These are phyloP conservation scores for Ectemnius continuus DNA, from an alignment of 2,888 invertebrate species.

Conservation along the genomic window DNA sequence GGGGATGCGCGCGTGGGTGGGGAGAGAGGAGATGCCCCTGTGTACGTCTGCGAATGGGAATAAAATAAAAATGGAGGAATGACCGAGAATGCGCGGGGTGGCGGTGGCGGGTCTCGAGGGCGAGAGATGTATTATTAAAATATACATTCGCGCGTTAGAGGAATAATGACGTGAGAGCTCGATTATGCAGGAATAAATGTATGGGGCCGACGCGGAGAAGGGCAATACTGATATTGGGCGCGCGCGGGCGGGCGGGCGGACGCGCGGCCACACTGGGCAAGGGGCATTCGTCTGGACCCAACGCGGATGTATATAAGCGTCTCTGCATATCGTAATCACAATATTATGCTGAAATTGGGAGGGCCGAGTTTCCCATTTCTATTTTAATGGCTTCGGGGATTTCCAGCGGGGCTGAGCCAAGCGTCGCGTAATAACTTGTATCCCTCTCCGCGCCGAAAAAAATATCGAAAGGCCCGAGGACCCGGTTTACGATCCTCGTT, in stretches of 20 bases:
- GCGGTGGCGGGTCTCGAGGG: constrained; percentile 6
- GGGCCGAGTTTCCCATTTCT: constrained; percentile 74
- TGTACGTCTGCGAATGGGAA: constrained; percentile 1
- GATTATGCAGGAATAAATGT: constrained; percentile 75
- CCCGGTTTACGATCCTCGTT: constrained; percentile 58
- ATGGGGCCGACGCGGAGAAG: constrained; percentile 64
- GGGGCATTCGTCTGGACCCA: constrained; percentile 64
- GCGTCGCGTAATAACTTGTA: constrained; percentile 67
- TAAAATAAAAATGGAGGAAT: constrained; percentile 31
- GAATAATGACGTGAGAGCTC: constrained; percentile 65
- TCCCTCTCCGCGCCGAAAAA: constrained; percentile 45
- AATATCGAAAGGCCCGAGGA: constrained; percentile 57
- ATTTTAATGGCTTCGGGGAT: constrained; percentile 76
- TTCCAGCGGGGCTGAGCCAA: constrained; percentile 66
- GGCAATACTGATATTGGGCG: constrained; percentile 67
- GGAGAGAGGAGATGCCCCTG: neutral
- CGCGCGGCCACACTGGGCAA: constrained; percentile 63
- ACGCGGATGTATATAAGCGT: constrained; percentile 57
- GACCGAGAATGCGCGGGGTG: too few relatives aligned
- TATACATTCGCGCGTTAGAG: constrained; percentile 64
- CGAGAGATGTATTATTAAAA: constrained; percentile 51
- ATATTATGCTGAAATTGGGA: constrained; percentile 76
- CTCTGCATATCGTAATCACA: constrained; percentile 74
- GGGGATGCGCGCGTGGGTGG: neutral
- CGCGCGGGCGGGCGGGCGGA: constrained; percentile 52